Percentiles rank a stretch among this genome's conserved stretches.
Conservation (phyloP, 2,113 vertebrate genomes). For the Todiramphus saurophagus region DNA sequence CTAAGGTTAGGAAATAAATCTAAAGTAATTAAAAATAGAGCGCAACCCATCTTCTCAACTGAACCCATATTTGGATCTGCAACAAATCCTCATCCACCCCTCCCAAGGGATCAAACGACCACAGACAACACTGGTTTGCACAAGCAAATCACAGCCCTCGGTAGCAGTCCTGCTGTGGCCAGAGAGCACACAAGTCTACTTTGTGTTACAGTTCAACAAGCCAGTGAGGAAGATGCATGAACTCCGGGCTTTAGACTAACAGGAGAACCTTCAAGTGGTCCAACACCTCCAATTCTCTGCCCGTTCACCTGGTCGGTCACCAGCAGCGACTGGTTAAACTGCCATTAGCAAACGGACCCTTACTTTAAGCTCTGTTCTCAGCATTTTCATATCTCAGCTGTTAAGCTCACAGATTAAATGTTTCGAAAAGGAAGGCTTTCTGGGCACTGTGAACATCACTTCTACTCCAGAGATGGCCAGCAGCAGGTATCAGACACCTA, state of each 20-base stretch:
- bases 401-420: accelerated
- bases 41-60: background rate
- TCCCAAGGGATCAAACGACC: background rate
- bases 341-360: background rate
- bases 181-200: background rate
- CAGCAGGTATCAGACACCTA: background rate
- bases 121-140: background rate
- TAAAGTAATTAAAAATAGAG: background rate
- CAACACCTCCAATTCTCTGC: background rate
- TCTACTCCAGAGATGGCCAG: background rate
- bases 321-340: background rate
- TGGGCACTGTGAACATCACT: background rate
- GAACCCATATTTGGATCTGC: background rate
- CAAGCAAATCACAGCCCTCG: background rate
- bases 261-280: background rate
- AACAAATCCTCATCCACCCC: background rate
- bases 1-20: background rate
- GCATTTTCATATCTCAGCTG: background rate
- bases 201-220: background rate
- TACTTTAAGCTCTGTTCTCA: background rate
- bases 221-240: background rate
- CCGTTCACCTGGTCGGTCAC: background rate
- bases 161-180: background rate
- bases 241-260: background rate
- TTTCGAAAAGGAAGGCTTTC: background rate